Conservation (phyloP, 1,140 invertebrate species). For the Condylostylus longicornis region DNA sequence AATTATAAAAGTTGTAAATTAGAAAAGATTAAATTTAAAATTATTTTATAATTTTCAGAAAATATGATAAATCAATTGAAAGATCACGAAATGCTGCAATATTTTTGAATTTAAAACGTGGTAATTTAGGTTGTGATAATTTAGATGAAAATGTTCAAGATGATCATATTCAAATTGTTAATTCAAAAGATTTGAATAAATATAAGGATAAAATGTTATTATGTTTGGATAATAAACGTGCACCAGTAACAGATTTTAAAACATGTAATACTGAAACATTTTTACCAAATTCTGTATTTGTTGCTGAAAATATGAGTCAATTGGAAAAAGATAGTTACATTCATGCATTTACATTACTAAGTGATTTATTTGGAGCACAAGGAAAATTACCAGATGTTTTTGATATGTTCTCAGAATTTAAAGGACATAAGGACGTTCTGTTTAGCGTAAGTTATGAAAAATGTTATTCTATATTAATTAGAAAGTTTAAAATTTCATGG, state of each 20-base stretch:
- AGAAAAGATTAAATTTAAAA: neutral
- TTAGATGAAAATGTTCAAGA: conserved; percentile 4
- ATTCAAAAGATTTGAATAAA: conserved; percentile 17
- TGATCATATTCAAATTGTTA: conserved; percentile 13
- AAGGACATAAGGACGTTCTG: conserved; percentile 19
- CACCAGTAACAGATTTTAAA: conserved; percentile 19
- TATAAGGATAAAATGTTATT: conserved; percentile 23
- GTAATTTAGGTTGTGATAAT: conserved; percentile 14
- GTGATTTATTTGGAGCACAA: conserved; percentile 21
- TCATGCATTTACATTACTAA: conserved; percentile 23
- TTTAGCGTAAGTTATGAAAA: conserved; percentile 18
- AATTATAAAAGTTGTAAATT: neutral
- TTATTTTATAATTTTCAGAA: conserved; percentile 7
- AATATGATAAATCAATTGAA: conserved; percentile 16
- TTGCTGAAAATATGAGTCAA: conserved; percentile 11
- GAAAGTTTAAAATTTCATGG: no score
- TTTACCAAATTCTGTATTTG: conserved; percentile 21
- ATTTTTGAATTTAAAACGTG: conserved; percentile 21
- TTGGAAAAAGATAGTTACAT: conserved; percentile 25
- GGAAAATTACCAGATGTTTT: conserved; percentile 27
- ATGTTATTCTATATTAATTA: neutral
- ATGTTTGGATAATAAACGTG: conserved; percentile 18
- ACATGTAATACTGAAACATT: conserved; percentile 23
- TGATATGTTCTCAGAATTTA: conserved; percentile 19
- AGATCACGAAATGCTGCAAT: conserved; percentile 15